These are phyloP conservation scores for Stenoptilia bipunctidactyla DNA, from an alignment of 2,888 invertebrate genomes.

Conservation along the genomic window DNA sequence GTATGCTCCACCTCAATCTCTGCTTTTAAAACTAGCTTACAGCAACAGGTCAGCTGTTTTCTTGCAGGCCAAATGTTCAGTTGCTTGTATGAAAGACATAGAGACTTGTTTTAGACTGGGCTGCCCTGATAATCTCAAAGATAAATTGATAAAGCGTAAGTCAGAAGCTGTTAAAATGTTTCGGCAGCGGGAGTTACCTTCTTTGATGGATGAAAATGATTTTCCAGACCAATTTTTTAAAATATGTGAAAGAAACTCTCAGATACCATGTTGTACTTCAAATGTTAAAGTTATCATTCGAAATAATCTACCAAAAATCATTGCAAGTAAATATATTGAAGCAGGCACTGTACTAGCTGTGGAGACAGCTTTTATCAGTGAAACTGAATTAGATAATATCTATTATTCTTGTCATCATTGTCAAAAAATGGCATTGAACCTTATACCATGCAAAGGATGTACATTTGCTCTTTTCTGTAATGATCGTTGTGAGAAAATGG, in stretches of 20 bases:
- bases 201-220: too few relatives aligned
- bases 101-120: constrained; percentile 11
- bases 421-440: constrained; percentile 6
- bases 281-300: not conserved
- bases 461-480: constrained; percentile 8
- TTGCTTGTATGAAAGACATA: constrained; percentile 15
- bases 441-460: constrained; percentile 9
- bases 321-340: constrained; percentile 8
- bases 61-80: constrained; percentile 6
- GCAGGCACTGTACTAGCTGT: constrained; percentile 8
- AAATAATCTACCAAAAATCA: constrained; percentile 4
- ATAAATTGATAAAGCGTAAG: constrained; percentile 11
- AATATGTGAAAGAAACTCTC: too few relatives aligned
- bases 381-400: not conserved
- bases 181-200: constrained; percentile 3
- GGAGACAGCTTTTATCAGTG: constrained; percentile 7
- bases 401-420: constrained; percentile 9
- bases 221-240: too few relatives aligned
- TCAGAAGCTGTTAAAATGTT: constrained; percentile 5
- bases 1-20: constrained; percentile 15
- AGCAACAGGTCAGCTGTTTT: constrained; percentile 17
- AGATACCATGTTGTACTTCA: too few relatives aligned
- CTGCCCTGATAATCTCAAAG: constrained; percentile 9
- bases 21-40: constrained; percentile 14
- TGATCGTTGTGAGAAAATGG: constrained; percentile 2